A percentile compares a stretch with the other conserved stretches of the same genome.
Conservation (phyloP, 2,113 vertebrate genomes). For the Promerops cafer region DNA sequence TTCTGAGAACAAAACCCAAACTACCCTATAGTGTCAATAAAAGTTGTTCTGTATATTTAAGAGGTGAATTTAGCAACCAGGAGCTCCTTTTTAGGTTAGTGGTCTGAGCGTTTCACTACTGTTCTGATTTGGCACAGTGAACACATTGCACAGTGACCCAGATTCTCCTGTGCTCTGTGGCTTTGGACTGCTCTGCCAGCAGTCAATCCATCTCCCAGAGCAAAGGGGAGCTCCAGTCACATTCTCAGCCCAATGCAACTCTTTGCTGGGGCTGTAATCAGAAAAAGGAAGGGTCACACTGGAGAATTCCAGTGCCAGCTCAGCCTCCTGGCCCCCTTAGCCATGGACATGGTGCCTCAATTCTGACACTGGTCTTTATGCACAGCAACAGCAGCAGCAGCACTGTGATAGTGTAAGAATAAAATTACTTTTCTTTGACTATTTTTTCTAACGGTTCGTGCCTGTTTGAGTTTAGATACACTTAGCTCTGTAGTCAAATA, state of each 20-base stretch:
- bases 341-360: not conserved
- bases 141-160: not conserved
- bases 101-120: not conserved
- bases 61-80: not conserved
- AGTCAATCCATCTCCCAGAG: not conserved
- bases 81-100: not conserved
- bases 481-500: not conserved
- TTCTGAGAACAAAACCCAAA: not conserved
- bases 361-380: not conserved
- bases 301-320: not conserved
- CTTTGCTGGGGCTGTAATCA: not conserved
- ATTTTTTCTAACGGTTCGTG: not conserved
- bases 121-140: not conserved
- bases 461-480: not conserved
- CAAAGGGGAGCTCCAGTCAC: not conserved
- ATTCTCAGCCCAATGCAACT: not conserved
- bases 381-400: not conserved
- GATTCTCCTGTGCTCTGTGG: slow-evolving; percentile 1
- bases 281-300: not conserved
- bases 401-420: fast-evolving
- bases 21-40: not conserved
- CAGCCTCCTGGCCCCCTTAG: not conserved
- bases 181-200: not conserved
- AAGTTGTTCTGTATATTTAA: not conserved
- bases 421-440: not conserved